Conservation (phyloP, 2,113 vertebrate species). For the Caranx ignobilis region DNA sequence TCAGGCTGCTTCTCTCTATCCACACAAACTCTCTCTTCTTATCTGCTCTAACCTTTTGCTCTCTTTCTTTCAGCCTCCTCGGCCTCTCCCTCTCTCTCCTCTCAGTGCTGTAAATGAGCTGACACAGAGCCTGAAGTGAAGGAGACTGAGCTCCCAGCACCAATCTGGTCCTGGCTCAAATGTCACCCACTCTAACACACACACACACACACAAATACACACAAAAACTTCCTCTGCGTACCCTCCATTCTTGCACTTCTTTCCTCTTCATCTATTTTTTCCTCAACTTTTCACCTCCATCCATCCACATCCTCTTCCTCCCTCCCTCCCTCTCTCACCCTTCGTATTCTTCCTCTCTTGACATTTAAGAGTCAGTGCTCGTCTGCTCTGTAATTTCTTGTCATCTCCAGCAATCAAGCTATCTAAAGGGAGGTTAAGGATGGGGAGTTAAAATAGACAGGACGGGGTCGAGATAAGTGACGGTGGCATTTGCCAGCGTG, state of each 20-base stretch:
- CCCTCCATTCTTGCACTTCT: slow-evolving; percentile 13
- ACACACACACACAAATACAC: slow-evolving; percentile 24
- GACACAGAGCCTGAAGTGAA: slow-evolving; percentile 36
- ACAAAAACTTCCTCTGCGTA: slow-evolving; percentile 1
- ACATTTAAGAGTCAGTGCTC: slow-evolving; percentile 62
- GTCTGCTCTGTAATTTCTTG: slow-evolving; percentile 56
- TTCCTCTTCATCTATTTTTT: not conserved
- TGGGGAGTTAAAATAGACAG: slow-evolving; percentile 9
- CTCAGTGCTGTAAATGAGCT: slow-evolving; percentile 31
- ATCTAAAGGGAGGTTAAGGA: slow-evolving; percentile 58
- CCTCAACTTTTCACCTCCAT: not conserved
- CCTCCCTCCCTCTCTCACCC: not conserved
- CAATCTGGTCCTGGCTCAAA: slow-evolving; percentile 52
- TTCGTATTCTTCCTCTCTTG: slow-evolving; percentile 24
- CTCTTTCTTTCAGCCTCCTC: not conserved
- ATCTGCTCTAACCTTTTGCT: slow-evolving; percentile 21
- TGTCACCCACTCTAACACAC: slow-evolving; percentile 28
- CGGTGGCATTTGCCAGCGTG: slow-evolving; percentile 30
- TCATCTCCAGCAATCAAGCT: slow-evolving; percentile 40
- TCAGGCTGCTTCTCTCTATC: not conserved
- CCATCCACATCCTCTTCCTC: not conserved
- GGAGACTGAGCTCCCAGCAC: slow-evolving; percentile 27
- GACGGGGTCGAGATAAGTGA: slow-evolving; percentile 18
- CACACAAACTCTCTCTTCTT: not conserved
- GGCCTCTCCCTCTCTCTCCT: slow-evolving; percentile 13